Conservation (phyloP, 2,888 invertebrate genomes). For the Heliconius ethilla region DNA sequence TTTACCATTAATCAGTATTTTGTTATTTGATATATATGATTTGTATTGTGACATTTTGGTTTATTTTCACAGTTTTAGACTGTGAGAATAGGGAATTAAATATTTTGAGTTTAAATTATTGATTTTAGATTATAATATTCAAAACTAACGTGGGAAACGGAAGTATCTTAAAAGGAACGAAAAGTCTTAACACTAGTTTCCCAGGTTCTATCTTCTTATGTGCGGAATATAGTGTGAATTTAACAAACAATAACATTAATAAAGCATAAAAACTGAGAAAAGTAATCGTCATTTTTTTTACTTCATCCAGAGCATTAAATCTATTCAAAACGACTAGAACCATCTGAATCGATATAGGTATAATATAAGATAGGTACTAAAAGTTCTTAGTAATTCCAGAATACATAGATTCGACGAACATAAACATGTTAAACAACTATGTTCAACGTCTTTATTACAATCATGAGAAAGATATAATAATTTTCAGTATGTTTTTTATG, state of each 20-base stretch:
- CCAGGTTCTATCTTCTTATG: no score
- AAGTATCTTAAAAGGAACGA: no score
- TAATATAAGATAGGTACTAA: not conserved
- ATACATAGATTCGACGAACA: not conserved
- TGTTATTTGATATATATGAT: not conserved
- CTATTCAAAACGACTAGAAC: slow-evolving; percentile 2
- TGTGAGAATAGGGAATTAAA: not conserved
- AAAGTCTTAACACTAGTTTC: no score
- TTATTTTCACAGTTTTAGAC: not conserved
- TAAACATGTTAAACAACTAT: slow-evolving; percentile 14
- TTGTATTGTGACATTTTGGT: not conserved
- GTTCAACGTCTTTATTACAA: slow-evolving; percentile 22
- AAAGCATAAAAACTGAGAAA: not conserved
- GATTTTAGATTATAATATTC: no score
- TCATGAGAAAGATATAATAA: slow-evolving; percentile 14
- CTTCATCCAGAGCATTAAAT: not conserved
- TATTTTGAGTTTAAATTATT: not conserved
- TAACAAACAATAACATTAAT: not conserved
- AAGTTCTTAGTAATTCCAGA: not conserved
- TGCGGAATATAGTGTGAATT: no score
- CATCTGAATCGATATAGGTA: not conserved
- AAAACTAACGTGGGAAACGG: no score
- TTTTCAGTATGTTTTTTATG: not conserved
- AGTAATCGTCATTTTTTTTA: not conserved
- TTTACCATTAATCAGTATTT: not conserved